Evolutionary conservation across 2,888 invertebrate species (phyloP), one percentile per base, ranked within the genome.

Genomic region (Alviniconcha strummeri): DNA sequence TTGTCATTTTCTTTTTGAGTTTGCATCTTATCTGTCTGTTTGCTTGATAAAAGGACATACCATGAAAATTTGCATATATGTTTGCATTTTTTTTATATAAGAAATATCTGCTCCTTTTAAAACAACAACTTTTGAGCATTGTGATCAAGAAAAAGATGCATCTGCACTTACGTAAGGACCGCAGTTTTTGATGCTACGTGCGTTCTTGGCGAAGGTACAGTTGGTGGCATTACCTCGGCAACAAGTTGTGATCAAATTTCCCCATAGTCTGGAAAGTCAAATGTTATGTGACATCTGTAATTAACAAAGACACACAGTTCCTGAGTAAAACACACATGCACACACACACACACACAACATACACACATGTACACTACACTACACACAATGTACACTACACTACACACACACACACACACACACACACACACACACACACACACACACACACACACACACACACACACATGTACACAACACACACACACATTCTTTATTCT

Each of bases 231-330:
- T 78, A 4, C 86, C 87, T 36, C 87, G 86, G 56, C 82, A 82
- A 69, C 82, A 82, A 19, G 69, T 15, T 5, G 11, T 55, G 36
- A 82, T 36, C 56, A 82, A 13, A 55, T 88, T 83, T 55, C 87
- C 86, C 91, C 92, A 92, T 17, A 89, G 75, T 69, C 90, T 91
- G 85, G 55, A 88, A 87, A 72, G 75, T 77, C 7, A 74, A 36
- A 57, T 5, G 36, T 4, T 9, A 82, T 6, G 4, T 36, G 36
- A 36, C 36, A 36, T 36, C 36, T 36, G 36, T 36, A 36, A 36
- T 36, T 36, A 36, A 3, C 36, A 1, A 15, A 64, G 64, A 64
- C 64, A 64, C 64, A 64, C 64, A 64, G 64, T 64, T 9, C 9
- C 64, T 36, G 36, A 36, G 36, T 36, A 9, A 64, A 9, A 64